These are phyloP conservation scores for Synaphobranchus kaupii DNA, from an alignment of 2,797 vertebrate genomes.

Conservation along the genomic window DNA sequence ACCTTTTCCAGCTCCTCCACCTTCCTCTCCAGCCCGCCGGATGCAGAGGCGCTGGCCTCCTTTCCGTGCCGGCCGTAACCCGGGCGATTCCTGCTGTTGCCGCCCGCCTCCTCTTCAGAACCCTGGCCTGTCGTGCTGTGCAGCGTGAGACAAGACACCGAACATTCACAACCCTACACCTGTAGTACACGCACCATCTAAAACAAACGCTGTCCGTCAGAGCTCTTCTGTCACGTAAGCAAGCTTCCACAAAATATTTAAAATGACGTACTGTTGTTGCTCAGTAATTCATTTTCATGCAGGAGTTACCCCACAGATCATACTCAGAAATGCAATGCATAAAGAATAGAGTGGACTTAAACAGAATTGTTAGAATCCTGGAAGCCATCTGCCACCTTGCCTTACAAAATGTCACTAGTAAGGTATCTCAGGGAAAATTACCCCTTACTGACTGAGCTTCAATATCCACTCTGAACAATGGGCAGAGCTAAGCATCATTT, in stretches of 20 bases:
- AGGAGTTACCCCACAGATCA: neutral
- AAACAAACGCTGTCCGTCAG: too few relatives aligned
- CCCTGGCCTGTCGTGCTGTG: constrained; percentile 57
- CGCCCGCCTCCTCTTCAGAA: constrained; percentile 80
- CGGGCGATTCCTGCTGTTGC: constrained; percentile 68
- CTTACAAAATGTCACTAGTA: neutral
- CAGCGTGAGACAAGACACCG: neutral
- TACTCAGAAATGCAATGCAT: neutral
- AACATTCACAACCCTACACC: constrained; percentile 34
- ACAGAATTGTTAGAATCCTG: neutral
- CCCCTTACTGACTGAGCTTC: neutral
- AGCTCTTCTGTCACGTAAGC: too few relatives aligned
- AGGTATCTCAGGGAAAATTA: neutral
- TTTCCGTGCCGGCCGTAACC: constrained; percentile 72
- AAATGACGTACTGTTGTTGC: neutral
- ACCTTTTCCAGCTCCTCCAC: constrained; percentile 96
- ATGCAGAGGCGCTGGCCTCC: constrained; percentile 66
- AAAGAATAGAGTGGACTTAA: neutral
- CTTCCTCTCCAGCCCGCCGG: constrained; percentile 81
- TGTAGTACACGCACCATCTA: neutral
- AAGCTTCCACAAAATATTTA: too few relatives aligned
- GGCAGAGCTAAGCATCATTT: neutral
- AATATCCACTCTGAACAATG: constrained; percentile 31
- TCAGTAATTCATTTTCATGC: neutral
- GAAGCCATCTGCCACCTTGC: neutral